These are phyloP conservation scores for Teleiodes luculella DNA, from an alignment of 2,888 invertebrate species.

Conservation along the genomic window DNA sequence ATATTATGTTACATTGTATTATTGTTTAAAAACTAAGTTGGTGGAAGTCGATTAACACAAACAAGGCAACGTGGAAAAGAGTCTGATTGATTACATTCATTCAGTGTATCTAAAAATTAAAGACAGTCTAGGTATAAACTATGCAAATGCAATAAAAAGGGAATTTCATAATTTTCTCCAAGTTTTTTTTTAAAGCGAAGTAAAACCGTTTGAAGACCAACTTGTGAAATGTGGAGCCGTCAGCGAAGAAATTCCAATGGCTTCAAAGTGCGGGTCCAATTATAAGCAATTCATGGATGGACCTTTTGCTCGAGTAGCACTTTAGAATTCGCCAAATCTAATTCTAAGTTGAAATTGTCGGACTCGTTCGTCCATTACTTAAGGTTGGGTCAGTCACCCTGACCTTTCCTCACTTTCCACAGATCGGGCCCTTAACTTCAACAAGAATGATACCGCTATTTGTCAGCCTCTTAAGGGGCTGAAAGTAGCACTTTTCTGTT, in stretches of 20 bases:
- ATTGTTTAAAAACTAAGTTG: too few species aligned
- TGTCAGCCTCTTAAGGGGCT: not conserved
- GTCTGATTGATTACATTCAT: too few species aligned
- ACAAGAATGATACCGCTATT: slow-evolving; percentile 1
- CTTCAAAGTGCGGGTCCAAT: not conserved
- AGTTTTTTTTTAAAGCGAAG: too few species aligned
- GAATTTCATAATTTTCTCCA: too few species aligned
- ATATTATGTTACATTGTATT: too few species aligned
- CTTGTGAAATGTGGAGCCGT: not conserved
- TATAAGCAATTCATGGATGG: slow-evolving; percentile 1
- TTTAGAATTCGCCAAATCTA: slow-evolving; percentile 1
- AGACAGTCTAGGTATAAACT: too few species aligned
- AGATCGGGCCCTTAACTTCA: not conserved
- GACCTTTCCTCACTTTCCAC: slow-evolving; percentile 3
- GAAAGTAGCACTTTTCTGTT: not conserved
- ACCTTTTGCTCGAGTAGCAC: slow-evolving; percentile 3
- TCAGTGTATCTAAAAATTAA: too few species aligned
- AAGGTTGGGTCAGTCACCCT: not conserved
- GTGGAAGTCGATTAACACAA: too few species aligned
- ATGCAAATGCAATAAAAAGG: too few species aligned
- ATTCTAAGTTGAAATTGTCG: slow-evolving; percentile 1
- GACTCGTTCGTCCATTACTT: not conserved
- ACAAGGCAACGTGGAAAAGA: too few species aligned
- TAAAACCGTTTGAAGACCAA: not conserved
- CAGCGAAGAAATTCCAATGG: not conserved